These are phyloP conservation scores for Tragelaphus scriptus DNA, from an alignment of 2,113 vertebrate species.

Conservation along the genomic window DNA sequence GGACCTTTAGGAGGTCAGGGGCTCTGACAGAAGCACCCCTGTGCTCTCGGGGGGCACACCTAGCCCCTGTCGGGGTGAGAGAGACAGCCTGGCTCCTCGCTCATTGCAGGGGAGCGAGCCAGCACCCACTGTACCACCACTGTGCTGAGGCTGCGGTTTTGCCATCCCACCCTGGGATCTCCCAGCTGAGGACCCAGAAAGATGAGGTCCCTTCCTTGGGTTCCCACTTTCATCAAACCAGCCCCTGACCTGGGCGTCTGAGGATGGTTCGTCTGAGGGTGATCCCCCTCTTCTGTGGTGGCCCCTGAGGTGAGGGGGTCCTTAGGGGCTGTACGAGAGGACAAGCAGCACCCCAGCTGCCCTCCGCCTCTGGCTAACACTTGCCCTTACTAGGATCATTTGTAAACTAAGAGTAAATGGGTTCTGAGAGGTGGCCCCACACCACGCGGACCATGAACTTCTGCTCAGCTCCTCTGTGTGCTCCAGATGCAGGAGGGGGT, in stretches of 20 bases:
- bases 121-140: background rate
- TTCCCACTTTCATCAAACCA: background rate
- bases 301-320: background rate
- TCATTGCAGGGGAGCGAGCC: background rate
- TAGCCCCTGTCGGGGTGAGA: background rate
- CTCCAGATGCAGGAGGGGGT: background rate
- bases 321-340: background rate
- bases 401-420: background rate
- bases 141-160: background rate
- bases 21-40: background rate
- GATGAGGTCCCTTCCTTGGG: too few relatives aligned
- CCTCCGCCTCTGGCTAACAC: background rate
- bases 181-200: background rate
- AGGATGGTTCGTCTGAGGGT: background rate
- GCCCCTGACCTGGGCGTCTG: background rate
- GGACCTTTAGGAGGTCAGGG: background rate
- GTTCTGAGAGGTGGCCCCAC: background rate
- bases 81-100: background rate
- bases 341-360: background rate
- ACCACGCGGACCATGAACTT: accelerated
- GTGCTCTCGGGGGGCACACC: background rate
- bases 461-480: background rate
- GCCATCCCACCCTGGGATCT: background rate
- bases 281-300: background rate
- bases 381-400: background rate